Evolutionary conservation across 2,113 vertebrate species (phyloP).

Genomic region (Melanerpes formicivorus): DNA sequence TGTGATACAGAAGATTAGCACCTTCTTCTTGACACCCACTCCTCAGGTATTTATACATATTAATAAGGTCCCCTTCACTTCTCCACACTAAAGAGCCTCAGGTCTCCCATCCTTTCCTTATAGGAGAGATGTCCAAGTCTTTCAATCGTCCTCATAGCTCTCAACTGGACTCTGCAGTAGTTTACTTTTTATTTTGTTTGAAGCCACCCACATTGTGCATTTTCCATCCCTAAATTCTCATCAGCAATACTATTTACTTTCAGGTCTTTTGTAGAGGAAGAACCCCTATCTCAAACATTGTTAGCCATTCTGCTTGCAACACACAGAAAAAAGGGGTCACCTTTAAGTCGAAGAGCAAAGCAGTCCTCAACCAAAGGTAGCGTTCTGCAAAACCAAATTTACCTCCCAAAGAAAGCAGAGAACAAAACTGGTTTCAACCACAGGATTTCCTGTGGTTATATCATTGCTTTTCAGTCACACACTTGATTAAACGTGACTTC

Average conservation of each 20-base stretch:
- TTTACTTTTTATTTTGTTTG: neutral
- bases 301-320: neutral
- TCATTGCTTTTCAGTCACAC: constrained; percentile 45
- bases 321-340: neutral
- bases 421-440: constrained; percentile 52
- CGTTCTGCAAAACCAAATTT: neutral
- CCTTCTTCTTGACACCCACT: neutral
- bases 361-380: neutral
- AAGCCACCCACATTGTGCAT: neutral
- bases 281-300: neutral
- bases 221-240: neutral
- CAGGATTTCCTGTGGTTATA: constrained; percentile 79
- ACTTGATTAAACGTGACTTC: constrained; percentile 57
- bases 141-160: no score
- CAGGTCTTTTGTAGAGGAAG: neutral
- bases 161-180: no score
- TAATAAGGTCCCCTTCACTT: no score
- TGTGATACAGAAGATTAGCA: neutral
- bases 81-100: no score
- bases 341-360: neutral
- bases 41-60: no score
- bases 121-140: no score
- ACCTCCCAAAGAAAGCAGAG: neutral
- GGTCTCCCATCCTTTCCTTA: no score
- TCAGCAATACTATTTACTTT: neutral